Evolutionary conservation across 1,140 invertebrate species (phyloP), one percentile per base, ranked within the genome.

Genomic region (Yoshiicerus persimilis): DNA sequence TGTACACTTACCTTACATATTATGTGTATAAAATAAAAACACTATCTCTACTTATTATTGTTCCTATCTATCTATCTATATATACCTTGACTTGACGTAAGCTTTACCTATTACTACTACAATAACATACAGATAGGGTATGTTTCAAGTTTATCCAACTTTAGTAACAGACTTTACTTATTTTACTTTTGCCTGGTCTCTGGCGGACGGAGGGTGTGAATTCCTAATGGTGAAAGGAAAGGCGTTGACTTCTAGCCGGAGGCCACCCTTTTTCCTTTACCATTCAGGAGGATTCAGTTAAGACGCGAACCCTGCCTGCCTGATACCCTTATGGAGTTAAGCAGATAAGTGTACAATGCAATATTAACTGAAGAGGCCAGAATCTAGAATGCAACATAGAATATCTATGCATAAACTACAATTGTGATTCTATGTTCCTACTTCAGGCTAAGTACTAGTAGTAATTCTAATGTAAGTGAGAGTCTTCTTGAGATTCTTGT

Each of bases 181-280:
- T 27, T 70, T 70, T 70, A 27, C 25, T 70, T 70, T 70, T 70
- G 66, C 66, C 66, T 70, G 66, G 66, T 70, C 66, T 70, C 66
- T 70, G 66, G 66, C 27, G 66, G 66, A 70, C 66, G 66, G 36
- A 83, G 77, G 36, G 77, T 83, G 77, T 83, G 77, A 83, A 83
- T 83, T 83, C 77, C 77, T 38, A 83, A 38, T 83, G 77, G 77
- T 83, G 77, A 83, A 83, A 83, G 77, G 77, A 83, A 88, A 88
- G 87, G 87, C 87, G 87, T 88, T 88, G 87, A 88, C 87, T 88
- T 88, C 56, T n/a, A 56, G 84, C 84, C 87, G 62, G 64, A 80
- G 83, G 84, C 83, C 27, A 32, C 83, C 38, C 83, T 80, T 80
- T 70, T 70, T 70, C 66, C 66, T 70, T 70, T 70, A 70, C 66